Evolutionary conservation across 2,888 invertebrate genomes (phyloP).

Genomic region (Myathropa florea): DNA sequence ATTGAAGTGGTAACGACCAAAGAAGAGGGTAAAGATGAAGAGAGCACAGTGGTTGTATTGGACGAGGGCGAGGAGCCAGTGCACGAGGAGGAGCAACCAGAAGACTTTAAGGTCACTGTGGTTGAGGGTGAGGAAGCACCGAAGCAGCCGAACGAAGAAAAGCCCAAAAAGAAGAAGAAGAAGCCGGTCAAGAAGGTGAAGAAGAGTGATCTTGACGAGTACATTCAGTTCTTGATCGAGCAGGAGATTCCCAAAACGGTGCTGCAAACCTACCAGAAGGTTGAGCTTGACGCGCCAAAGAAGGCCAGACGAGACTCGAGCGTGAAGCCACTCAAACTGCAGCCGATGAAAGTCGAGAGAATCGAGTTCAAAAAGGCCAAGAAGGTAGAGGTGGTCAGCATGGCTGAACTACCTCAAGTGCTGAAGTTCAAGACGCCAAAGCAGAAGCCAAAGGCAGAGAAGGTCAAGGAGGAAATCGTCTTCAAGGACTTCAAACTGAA

Average conservation of each 20-base stretch:
- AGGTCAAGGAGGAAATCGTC: conserved; percentile 82
- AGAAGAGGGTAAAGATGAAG: conserved; percentile 76
- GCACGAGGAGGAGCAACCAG: conserved; percentile 57
- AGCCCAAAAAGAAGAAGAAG: conserved; percentile 75
- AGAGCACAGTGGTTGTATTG: conserved; percentile 73
- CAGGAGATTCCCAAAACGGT: conserved; percentile 80
- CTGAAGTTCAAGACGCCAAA: conserved; percentile 84
- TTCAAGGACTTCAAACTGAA: conserved; percentile 87
- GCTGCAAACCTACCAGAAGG: conserved; percentile 79
- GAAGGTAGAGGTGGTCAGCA: conserved; percentile 84
- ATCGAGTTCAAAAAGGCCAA: conserved; percentile 83
- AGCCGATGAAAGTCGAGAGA: conserved; percentile 84
- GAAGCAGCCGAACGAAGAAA: conserved; percentile 72
- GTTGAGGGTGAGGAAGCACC: conserved; percentile 66
- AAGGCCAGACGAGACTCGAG: conserved; percentile 76
- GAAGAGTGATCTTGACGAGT: conserved; percentile 78
- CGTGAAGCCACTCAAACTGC: conserved; percentile 75
- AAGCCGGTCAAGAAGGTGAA: conserved; percentile 76
- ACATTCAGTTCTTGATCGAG: conserved; percentile 79
- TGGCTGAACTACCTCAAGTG: conserved; percentile 83
- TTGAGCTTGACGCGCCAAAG: conserved; percentile 77
- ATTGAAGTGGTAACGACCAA: conserved; percentile 75
- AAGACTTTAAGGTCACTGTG: conserved; percentile 70
- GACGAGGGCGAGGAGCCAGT: conserved; percentile 73
- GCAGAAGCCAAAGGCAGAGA: conserved; percentile 79